These are phyloP conservation scores for Amphibalanus amphitrite DNA, from an alignment of 1,140 invertebrate species.

Conservation along the genomic window DNA sequence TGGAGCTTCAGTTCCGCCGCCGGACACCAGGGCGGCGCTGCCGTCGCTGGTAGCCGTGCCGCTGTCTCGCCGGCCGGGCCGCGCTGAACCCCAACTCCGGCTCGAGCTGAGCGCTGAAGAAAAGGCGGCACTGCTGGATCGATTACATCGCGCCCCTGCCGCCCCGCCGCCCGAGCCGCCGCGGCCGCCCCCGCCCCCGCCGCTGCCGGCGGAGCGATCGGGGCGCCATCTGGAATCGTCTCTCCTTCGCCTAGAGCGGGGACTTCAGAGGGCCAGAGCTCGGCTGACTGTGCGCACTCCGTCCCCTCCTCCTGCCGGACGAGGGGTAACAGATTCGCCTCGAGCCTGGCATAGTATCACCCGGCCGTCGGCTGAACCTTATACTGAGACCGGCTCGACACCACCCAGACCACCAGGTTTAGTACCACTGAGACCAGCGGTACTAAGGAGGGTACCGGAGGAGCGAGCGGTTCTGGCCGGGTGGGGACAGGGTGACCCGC, in stretches of 20 bases:
- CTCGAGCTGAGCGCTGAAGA: background rate
- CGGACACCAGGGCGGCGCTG: background rate
- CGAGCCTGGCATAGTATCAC: background rate
- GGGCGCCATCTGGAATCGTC: background rate
- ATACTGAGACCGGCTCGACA: too few relatives aligned
- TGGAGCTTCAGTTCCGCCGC: background rate
- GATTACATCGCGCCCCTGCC: background rate
- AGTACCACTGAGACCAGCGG: too few relatives aligned
- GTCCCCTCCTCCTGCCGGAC: too few relatives aligned
- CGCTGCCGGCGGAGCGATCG: too few relatives aligned
- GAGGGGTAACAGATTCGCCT: background rate
- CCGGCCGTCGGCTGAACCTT: too few relatives aligned
- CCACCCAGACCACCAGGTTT: too few relatives aligned
- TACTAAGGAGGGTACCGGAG: background rate
- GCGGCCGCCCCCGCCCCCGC: too few relatives aligned
- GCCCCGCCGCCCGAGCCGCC: too few relatives aligned
- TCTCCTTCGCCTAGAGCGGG: background rate
- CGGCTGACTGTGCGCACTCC: background rate
- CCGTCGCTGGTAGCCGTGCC: background rate
- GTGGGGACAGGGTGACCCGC: too few relatives aligned
- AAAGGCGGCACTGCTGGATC: background rate
- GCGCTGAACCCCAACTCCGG: background rate
- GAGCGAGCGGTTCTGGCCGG: background rate
- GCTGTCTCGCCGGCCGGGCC: background rate
- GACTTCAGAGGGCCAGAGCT: background rate